Evolutionary conservation across 2,113 vertebrate species (phyloP).

Genomic region (Callipepla squamata): DNA sequence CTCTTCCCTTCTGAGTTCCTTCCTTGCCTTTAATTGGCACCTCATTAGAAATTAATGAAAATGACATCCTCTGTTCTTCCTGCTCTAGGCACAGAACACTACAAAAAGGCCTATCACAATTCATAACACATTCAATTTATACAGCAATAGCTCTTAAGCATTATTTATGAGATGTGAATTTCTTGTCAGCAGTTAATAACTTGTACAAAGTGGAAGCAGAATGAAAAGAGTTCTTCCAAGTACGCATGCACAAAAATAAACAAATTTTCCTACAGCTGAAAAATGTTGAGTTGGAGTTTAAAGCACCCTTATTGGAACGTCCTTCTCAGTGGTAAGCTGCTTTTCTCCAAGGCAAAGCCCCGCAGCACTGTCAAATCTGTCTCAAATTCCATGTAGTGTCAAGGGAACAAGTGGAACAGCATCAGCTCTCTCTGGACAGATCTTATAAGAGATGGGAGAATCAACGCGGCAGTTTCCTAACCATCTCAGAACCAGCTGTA

Average conservation of each 20-base stretch:
- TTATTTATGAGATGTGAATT: conserved; percentile 87
- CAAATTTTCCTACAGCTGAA: conserved; percentile 54
- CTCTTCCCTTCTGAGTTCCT: conserved; percentile 77
- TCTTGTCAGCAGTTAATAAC: conserved; percentile 85
- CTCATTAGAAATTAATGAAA: conserved; percentile 91
- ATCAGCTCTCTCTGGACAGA: neutral
- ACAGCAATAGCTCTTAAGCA: conserved; percentile 81
- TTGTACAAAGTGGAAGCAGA: conserved; percentile 62
- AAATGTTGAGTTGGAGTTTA: conserved; percentile 52
- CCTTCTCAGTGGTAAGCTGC: conserved; percentile 31
- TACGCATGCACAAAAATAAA: conserved; percentile 23
- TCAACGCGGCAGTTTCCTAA: neutral
- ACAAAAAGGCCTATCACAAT: conserved; percentile 84
- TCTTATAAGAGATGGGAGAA: neutral
- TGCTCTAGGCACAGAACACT: conserved; percentile 78
- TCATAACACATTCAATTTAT: conserved; percentile 84
- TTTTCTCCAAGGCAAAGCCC: neutral
- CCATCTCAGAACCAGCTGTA: neutral
- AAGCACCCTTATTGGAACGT: conserved; percentile 41
- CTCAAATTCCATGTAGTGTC: neutral
- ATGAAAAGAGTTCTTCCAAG: conserved; percentile 51
- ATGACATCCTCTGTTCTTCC: conserved; percentile 86
- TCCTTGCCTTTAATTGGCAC: conserved; percentile 85
- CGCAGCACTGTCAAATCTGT: conserved; percentile 31
- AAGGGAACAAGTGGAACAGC: neutral